Evolutionary conservation across 2,797 vertebrate genomes (phyloP).

Genomic region (Mastacembelus armatus): DNA sequence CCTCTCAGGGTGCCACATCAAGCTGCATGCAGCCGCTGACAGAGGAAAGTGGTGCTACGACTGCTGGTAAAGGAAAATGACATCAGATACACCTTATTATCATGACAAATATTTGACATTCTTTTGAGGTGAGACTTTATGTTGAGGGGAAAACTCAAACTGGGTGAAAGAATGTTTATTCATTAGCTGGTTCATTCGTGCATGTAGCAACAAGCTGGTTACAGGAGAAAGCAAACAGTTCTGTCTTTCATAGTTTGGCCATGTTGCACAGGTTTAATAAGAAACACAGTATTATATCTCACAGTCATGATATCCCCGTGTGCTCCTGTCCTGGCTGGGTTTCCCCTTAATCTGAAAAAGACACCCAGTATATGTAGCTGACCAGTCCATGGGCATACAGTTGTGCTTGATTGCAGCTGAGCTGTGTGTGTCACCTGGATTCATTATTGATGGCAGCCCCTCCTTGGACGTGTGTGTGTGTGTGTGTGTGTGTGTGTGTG

Average conservation of each 20-base stretch:
- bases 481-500: not conserved
- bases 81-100: not conserved
- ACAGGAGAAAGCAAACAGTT: not conserved
- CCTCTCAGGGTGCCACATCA: slow-evolving; percentile 14
- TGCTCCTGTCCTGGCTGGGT: not conserved
- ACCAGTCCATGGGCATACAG: not conserved
- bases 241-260: not conserved
- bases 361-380: not conserved
- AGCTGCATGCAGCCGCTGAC: slow-evolving; percentile 34
- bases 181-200: slow-evolving; percentile 1
- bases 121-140: not conserved
- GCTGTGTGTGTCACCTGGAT: not conserved
- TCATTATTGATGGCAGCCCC: slow-evolving; percentile 26
- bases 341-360: not conserved
- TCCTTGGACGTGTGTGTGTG: slow-evolving; percentile 5
- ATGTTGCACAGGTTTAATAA: not conserved
- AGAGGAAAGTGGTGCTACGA: not conserved
- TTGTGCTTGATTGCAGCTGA: slow-evolving; percentile 15
- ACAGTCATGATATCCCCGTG: not conserved
- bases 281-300: not conserved
- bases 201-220: not conserved
- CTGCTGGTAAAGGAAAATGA: not conserved
- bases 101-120: slow-evolving; percentile 5
- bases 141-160: not conserved
- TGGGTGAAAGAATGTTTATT: not conserved